Evolutionary conservation across 2,888 invertebrate genomes (phyloP).

Genomic region (Habroteleia sp.): DNA sequence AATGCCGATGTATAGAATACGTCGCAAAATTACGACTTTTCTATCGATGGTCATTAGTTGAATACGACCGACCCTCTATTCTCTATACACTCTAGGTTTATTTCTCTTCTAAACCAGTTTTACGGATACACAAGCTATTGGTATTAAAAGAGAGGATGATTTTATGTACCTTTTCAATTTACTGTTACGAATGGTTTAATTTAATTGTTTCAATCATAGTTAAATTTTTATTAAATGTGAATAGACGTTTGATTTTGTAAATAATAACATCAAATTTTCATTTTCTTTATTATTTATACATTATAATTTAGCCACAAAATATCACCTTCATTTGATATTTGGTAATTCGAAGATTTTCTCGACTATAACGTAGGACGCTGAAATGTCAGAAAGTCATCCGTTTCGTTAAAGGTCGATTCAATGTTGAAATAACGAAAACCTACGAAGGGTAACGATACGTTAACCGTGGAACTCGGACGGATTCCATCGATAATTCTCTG

Average conservation of each 20-base stretch:
- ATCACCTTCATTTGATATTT: constrained; percentile 44
- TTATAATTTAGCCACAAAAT: constrained; percentile 37
- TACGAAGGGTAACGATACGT: constrained; percentile 52
- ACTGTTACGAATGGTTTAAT: too few species aligned
- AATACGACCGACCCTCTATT: constrained; percentile 73
- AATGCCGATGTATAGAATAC: constrained; percentile 62
- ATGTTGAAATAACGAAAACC: constrained; percentile 26
- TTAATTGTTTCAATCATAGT: too few species aligned
- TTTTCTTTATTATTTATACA: too few species aligned
- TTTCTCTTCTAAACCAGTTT: too few species aligned
- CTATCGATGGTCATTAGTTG: constrained; percentile 72
- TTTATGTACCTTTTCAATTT: too few species aligned
- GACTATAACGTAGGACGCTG: constrained; percentile 11
- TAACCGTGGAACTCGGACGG: constrained; percentile 1
- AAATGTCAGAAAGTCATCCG: constrained; percentile 55
- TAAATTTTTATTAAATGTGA: too few species aligned
- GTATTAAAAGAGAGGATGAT: too few species aligned
- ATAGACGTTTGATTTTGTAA: too few species aligned
- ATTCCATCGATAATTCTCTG: constrained; percentile 1
- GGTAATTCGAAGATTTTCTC: constrained; percentile 10
- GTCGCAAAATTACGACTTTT: constrained; percentile 68
- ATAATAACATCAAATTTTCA: too few species aligned
- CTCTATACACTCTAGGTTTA: too few species aligned
- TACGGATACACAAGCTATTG: too few species aligned
- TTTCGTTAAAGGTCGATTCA: constrained; percentile 55